A percentile compares a stretch with the other conserved stretches of the same genome.
Conservation (phyloP, 1,140 invertebrate genomes). For the Drosophila ananassae region DNA sequence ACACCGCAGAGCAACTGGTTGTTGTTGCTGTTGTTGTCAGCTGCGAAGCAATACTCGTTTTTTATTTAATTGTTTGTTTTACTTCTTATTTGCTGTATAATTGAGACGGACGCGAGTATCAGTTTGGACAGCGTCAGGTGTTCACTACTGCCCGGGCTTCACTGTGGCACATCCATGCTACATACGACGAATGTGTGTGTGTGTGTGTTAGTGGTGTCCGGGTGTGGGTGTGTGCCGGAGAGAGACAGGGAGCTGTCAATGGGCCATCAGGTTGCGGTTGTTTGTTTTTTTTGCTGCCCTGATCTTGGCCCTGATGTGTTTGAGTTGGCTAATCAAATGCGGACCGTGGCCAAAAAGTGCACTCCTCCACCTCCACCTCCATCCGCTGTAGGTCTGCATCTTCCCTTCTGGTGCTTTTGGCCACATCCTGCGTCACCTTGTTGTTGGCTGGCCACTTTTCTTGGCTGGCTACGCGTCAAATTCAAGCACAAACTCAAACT, state of each 20-base stretch:
- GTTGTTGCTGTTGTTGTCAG: slow-evolving; percentile 53
- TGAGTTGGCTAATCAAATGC: slow-evolving; percentile 82
- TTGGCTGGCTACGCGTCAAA: slow-evolving; percentile 83
- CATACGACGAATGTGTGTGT: slow-evolving; percentile 15
- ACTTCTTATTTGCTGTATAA: slow-evolving; percentile 73
- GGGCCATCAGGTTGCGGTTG: slow-evolving; percentile 46
- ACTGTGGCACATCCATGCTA: slow-evolving; percentile 31
- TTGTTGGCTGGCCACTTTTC: slow-evolving; percentile 79
- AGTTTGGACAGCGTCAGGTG: slow-evolving; percentile 27
- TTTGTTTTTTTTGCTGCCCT: slow-evolving; percentile 21
- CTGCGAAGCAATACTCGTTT: slow-evolving; percentile 47
- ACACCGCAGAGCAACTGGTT: slow-evolving; percentile 52
- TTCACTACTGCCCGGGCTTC: slow-evolving; percentile 45
- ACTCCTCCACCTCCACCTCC: slow-evolving; percentile 34
- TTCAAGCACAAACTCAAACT: slow-evolving; percentile 53
- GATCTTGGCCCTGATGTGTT: slow-evolving; percentile 80
- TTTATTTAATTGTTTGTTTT: slow-evolving; percentile 49
- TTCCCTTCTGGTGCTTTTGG: slow-evolving; percentile 36
- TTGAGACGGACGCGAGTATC: slow-evolving; percentile 77
- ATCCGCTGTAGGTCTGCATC: slow-evolving; percentile 13
- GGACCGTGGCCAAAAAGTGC: slow-evolving; percentile 66
- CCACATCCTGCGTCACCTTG: slow-evolving; percentile 67
- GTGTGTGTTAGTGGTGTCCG: slow-evolving; percentile 9
- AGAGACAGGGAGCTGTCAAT: slow-evolving; percentile 55
- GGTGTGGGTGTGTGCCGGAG: background rate